phyloP scores from a whole-genome alignment of 2,797 vertebrate species.

The Moxostoma hubbsi region DNA sequence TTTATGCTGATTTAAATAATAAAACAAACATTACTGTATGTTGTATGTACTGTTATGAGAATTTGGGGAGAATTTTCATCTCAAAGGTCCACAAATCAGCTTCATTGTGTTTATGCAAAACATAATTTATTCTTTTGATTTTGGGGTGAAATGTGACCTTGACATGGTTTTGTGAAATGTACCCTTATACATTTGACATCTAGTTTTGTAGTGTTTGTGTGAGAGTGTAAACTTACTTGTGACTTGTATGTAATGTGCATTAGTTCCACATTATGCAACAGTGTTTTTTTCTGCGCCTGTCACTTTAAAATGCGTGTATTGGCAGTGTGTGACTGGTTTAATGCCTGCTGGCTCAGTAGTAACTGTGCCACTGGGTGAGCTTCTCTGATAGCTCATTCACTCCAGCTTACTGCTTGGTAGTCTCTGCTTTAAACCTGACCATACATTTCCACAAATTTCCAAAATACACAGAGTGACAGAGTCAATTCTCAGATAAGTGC shows the following conservation, averaged over 20 bases:
- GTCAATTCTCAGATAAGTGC: conserved; percentile 30
- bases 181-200: not conserved
- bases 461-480: not conserved
- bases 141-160: not conserved
- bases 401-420: not conserved
- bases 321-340: conserved; percentile 17
- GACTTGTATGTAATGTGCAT: conserved; percentile 2
- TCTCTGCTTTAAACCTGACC: conserved; percentile 16
- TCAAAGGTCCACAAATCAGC: not conserved
- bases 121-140: not conserved
- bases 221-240: not conserved
- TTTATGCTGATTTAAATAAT: no score
- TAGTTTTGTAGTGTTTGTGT: not conserved
- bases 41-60: no score
- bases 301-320: conserved; percentile 29
- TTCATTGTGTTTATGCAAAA: not conserved
- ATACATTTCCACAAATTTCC: conserved; percentile 16
- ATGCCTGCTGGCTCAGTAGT: conserved; percentile 15
- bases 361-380: not conserved
- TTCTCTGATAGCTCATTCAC: conserved; percentile 4
- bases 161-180: not conserved
- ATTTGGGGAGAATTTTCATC: no score
- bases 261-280: not conserved
- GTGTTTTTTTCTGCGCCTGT: conserved; percentile 14
- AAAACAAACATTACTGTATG: no score